Evolutionary conservation across 2,888 invertebrate genomes (phyloP).

Genomic region (Drosophila barbarae): DNA sequence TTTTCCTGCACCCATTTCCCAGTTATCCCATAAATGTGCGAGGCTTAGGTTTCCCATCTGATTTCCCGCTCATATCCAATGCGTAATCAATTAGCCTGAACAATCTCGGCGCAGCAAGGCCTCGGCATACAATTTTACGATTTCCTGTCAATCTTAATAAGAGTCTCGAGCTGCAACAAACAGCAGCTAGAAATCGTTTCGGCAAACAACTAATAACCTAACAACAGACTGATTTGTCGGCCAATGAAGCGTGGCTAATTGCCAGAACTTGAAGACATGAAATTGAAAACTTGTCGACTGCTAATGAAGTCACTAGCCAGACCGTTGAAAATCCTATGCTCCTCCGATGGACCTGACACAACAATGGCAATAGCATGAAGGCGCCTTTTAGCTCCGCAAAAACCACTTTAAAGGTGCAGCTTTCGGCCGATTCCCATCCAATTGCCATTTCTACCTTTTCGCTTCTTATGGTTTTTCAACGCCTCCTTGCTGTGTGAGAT

Average conservation of each 20-base stretch:
- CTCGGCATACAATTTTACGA: conserved; percentile 67
- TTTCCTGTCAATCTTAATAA: conserved; percentile 71
- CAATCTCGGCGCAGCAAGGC: conserved; percentile 49
- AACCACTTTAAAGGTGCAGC: conserved; percentile 44
- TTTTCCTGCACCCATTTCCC: background rate
- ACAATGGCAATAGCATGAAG: conserved; percentile 62
- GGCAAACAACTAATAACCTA: conserved; percentile 33
- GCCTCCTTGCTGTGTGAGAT: conserved; percentile 62
- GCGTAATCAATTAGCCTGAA: conserved; percentile 48
- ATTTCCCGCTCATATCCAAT: conserved; percentile 2
- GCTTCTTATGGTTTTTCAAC: conserved; percentile 66
- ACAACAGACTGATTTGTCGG: conserved; percentile 61
- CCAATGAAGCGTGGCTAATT: conserved; percentile 70
- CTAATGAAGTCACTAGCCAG: conserved; percentile 65
- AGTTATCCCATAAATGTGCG: conserved; percentile 8
- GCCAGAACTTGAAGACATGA: conserved; percentile 46
- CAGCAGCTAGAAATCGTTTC: conserved; percentile 3
- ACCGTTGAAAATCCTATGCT: conserved; percentile 11
- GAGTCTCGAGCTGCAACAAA: conserved; percentile 46
- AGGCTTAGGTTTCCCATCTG: conserved; percentile 14
- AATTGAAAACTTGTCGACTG: conserved; percentile 59
- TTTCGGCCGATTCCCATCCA: conserved; percentile 36
- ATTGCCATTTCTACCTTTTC: conserved; percentile 47
- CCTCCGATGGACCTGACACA: conserved; percentile 29
- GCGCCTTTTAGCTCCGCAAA: conserved; percentile 43